Conservation (phyloP, 2,888 invertebrate species). For the Glyphotaelius pellucidus region DNA sequence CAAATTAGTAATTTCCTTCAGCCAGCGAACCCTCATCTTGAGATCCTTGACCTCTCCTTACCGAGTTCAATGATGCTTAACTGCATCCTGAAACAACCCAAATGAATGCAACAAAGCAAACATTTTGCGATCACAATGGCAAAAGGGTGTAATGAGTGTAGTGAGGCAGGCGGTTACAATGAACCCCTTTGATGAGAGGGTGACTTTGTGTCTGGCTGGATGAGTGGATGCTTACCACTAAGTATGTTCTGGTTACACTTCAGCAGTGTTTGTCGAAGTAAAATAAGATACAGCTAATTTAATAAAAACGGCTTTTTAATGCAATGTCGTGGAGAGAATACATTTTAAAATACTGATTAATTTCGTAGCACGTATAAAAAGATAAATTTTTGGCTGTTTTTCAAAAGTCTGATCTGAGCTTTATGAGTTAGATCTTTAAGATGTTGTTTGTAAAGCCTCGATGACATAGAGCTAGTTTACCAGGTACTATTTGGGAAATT, state of each 20-base stretch:
- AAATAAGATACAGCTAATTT: not conserved
- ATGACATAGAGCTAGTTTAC: too few species aligned
- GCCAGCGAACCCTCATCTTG: not conserved
- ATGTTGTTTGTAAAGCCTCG: too few species aligned
- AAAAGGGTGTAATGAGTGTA: not conserved
- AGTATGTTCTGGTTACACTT: not conserved
- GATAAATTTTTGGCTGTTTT: too few species aligned
- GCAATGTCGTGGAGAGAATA: not conserved
- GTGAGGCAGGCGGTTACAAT: not conserved
- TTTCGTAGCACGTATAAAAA: too few species aligned
- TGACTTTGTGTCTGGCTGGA: not conserved
- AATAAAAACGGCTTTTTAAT: not conserved
- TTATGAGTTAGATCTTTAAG: too few species aligned
- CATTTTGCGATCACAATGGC: not conserved
- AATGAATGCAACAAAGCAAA: not conserved
- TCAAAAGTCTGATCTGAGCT: too few species aligned
- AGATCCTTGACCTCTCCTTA: conserved; percentile 7
- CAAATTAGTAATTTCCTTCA: not conserved
- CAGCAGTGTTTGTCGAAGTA: not conserved
- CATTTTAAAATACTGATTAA: not conserved
- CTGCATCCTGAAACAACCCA: not conserved
- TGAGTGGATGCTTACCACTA: not conserved
- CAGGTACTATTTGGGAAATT: too few species aligned
- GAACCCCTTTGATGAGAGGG: not conserved
- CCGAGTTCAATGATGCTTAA: conserved; percentile 4